Evolutionary conservation across 2,113 vertebrate species (phyloP), one percentile per base, ranked within the genome.

Genomic region (Alosa alosa): DNA sequence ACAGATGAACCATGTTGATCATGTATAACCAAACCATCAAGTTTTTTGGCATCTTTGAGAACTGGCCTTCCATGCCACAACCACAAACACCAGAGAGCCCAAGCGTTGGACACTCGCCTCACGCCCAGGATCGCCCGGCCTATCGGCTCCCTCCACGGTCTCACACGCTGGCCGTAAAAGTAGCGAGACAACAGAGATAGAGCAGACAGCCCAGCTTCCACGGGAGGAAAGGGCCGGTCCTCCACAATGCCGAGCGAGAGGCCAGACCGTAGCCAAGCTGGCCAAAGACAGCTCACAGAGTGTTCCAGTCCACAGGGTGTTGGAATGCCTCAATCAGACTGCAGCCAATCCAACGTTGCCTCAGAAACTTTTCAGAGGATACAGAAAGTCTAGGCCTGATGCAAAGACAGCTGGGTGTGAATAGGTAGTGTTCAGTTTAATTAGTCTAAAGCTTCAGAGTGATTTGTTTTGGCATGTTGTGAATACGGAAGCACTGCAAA

Each of bases 101-200:
- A 72, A 13, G 10, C 64, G 46, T 15, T 52, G 9, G 50, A 57
- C 82, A 41, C 60, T 31, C n/a, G n/a, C 7, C 64, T 36, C 83
- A 17, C 83, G 22, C 45, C 18, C 20, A 64, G 4, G n/a, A 41
- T 31, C 22, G 7, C 45, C 13, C 81, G 8, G 60, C 44, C 50
- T 6, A 31, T 60, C 68, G 5, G 0, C 18, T 44, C 45, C 39
- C 84, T 83, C 57, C 81, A 22, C 91, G 89, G 88, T 83, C 84
- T 85, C 88, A 88, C 88, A 88, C 25, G 22, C 84, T 84, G 91
- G 91, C 52, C 60, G 92, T 94, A 92, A 91, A 90, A 92, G 92
- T 90, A 92, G 88, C 81, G 90, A 88, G 89, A 88, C 85, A 83
- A 60, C 91, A 50, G 31, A 88, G 90, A 85, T 89, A 90, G 84